A percentile compares a stretch with the other conserved stretches of the same genome.
Conservation (phyloP, 1,140 invertebrate species). For the Sarcophaga bullata region DNA sequence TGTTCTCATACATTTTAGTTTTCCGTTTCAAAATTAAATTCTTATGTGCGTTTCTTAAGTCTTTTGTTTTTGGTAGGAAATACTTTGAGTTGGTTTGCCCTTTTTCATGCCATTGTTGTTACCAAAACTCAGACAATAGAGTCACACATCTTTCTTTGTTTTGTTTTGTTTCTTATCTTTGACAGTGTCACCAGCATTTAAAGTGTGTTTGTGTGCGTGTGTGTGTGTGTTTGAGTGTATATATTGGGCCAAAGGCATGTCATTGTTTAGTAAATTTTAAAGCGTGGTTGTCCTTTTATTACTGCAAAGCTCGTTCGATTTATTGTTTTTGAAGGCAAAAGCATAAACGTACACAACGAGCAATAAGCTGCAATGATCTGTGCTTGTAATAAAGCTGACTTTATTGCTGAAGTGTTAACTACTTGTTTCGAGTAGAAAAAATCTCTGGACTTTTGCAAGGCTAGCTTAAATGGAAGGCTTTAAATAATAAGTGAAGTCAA, state of each 20-base stretch:
- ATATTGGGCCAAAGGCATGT: background rate
- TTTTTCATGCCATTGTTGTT: too few species aligned
- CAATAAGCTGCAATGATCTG: background rate
- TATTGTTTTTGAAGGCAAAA: too few species aligned
- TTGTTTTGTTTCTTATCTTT: constrained; percentile 9
- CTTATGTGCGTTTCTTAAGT: too few species aligned
- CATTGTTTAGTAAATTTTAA: background rate
- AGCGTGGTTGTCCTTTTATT: background rate
- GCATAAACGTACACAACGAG: background rate
- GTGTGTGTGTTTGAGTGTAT: background rate
- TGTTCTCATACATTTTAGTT: too few species aligned
- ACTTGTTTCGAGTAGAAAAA: background rate
- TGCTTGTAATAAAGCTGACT: background rate
- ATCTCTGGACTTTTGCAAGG: too few species aligned
- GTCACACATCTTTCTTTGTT: background rate
- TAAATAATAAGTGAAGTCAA: too few species aligned
- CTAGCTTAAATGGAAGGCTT: too few species aligned
- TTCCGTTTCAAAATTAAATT: too few species aligned
- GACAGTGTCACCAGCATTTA: constrained; percentile 22
- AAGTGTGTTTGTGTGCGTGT: too few species aligned
- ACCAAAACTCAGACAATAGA: too few species aligned
- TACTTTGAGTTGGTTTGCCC: too few species aligned
- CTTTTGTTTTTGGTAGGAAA: too few species aligned
- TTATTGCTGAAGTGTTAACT: constrained; percentile 35
- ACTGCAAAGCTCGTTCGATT: background rate